These are phyloP conservation scores for Drosophila mettleri DNA, from an alignment of 2,888 invertebrate species.

Conservation along the genomic window DNA sequence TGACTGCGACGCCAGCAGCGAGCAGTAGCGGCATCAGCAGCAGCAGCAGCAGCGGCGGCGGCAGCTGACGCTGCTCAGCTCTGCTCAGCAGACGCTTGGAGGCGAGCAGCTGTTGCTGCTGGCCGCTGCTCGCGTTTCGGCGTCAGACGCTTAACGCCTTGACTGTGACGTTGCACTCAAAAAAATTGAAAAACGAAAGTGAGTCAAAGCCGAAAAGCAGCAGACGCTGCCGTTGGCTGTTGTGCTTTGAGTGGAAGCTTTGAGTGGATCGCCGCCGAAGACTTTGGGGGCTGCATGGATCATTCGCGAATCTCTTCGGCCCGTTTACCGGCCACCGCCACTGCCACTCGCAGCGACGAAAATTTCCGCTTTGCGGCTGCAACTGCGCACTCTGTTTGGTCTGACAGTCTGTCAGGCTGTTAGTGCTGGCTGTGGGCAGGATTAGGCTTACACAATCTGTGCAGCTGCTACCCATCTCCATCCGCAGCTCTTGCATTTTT, in stretches of 20 bases:
- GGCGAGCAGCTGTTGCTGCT: slow-evolving; percentile 13
- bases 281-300: slow-evolving; percentile 20
- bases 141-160: slow-evolving; percentile 58
- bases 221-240: not conserved
- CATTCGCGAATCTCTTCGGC: slow-evolving; percentile 33
- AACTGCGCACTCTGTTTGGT: slow-evolving; percentile 15
- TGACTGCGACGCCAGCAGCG: slow-evolving; percentile 52
- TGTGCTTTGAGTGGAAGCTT: slow-evolving; percentile 49
- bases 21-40: slow-evolving; percentile 12
- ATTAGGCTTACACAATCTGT: slow-evolving; percentile 56
- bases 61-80: slow-evolving; percentile 13
- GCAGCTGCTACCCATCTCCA: slow-evolving; percentile 39
- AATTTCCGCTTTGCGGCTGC: slow-evolving; percentile 68
- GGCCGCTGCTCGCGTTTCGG: slow-evolving; percentile 25
- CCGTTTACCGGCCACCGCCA: slow-evolving; percentile 15
- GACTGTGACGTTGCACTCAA: slow-evolving; percentile 47
- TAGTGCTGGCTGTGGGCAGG: slow-evolving; percentile 49
- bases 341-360: slow-evolving; percentile 44
- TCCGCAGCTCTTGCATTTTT: slow-evolving; percentile 11
- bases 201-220: slow-evolving; percentile 49
- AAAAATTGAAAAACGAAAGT: slow-evolving; percentile 67
- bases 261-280: slow-evolving; percentile 55
- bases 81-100: slow-evolving; percentile 27
- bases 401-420: slow-evolving; percentile 14
- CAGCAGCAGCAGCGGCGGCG: slow-evolving; percentile 16